Base-by-base conservation (phyloP, 2,113 vertebrate genomes). In the Anarrhichthys ocellatus region DNA sequence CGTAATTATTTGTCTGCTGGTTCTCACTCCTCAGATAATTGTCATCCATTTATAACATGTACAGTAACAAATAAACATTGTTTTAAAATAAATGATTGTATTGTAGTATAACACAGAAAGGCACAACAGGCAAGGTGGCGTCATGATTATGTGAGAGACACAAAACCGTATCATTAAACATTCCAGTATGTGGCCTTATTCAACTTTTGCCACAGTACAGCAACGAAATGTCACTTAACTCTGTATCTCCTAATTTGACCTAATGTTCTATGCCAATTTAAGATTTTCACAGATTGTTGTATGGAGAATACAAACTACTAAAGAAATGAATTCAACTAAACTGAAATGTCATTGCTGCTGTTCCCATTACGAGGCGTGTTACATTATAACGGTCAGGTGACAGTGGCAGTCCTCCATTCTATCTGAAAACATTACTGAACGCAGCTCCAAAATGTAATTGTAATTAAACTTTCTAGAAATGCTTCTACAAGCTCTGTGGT, bases 31-130 rank as follows among this genome's bases (percentile, higher is more conserved):
- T 50, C 15, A 29, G 24, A 52, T 75, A 10, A 34, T 13, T 18
- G 0, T 40, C 9, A 52, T 29, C 1, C 0, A 63, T 66, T 59
- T 56, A 52, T 68, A 81, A 79, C 36, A 65, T 29, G 44, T 2
- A 67, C 22, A 67, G 22, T n/a, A 59, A 82, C 76, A 67, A 59
- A 64, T 40, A 54, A 44, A 74, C 5, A 66, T 36, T 61, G 2
- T 14, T 81, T 84, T 70, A 40, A 72, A 68, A 70, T 58, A 76
- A 70, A 56, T 64, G 34, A 4, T 66, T 42, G 20, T 59, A 68
- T 15, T 81, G 27, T 44, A 80, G 3, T 46, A 62, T 36, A 81
- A 78, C 44, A 78, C 70, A 62, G 4, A 85, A 76, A 89, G 78
- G 81, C 84, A 85, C 68, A 75, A 84, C 34, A 82, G 63, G 76